A percentile compares a stretch with the other conserved stretches of the same genome.
These are phyloP conservation scores for Neotoxoptera formosana DNA, from an alignment of 1,140 invertebrate genomes.

Conservation along the genomic window DNA sequence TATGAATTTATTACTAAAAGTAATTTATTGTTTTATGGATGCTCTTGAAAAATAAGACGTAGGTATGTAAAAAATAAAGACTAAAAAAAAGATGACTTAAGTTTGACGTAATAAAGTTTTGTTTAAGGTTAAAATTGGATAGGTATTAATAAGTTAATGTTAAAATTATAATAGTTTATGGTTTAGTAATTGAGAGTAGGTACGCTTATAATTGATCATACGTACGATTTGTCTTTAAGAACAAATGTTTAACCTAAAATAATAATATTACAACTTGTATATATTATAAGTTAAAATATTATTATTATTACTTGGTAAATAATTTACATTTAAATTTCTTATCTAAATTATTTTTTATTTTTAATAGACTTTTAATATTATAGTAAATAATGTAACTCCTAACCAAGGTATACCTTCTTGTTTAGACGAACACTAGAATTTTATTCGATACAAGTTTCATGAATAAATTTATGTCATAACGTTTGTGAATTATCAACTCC, in stretches of 20 bases:
- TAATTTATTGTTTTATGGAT: neutral
- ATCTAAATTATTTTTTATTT: neutral
- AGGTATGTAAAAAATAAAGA: neutral
- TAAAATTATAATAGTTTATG: too few relatives aligned
- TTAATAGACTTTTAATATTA: neutral
- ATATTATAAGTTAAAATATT: too few relatives aligned
- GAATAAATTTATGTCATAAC: neutral
- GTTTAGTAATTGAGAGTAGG: too few relatives aligned
- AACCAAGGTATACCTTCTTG: neutral
- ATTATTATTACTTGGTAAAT: too few relatives aligned
- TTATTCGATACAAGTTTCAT: too few relatives aligned
- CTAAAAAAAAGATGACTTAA: neutral
- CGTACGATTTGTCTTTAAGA: too few relatives aligned
- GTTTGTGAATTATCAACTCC: conserved; percentile 22
- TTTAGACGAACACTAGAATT: neutral
- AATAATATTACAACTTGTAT: too few relatives aligned
- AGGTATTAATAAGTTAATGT: neutral
- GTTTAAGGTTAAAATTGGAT: neutral
- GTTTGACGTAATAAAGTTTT: neutral
- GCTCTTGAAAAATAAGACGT: neutral
- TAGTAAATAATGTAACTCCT: neutral
- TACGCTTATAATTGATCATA: too few relatives aligned
- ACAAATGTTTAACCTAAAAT: too few relatives aligned
- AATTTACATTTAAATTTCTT: too few relatives aligned
- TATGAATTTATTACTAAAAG: neutral